phyloP scores from a whole-genome alignment of 2,888 invertebrate genomes.

The Eristalis pertinax region DNA sequence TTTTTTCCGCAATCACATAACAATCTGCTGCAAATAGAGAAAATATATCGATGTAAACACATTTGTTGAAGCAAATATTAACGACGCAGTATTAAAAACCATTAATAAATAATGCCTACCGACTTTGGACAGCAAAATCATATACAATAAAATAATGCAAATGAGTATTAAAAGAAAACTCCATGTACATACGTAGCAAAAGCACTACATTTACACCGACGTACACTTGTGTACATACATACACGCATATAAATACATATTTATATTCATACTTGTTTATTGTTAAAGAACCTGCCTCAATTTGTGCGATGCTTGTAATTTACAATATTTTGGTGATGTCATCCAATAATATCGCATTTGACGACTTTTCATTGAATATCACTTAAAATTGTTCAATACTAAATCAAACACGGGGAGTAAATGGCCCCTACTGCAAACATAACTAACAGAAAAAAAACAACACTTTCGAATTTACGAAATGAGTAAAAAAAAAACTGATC shows the following conservation, averaged over 20 bases:
- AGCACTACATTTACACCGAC: too few species aligned
- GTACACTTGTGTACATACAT: too few species aligned
- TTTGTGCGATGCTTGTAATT: neutral
- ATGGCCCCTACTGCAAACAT: neutral
- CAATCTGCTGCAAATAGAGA: conserved; percentile 56
- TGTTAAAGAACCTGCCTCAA: conserved; percentile 51
- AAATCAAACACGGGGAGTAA: conserved; percentile 31
- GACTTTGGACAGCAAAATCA: neutral
- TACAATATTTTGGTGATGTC: conserved; percentile 48
- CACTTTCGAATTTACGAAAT: conserved; percentile 15
- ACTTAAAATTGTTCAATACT: conserved; percentile 22
- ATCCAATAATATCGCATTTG: conserved; percentile 24
- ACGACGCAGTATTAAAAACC: neutral
- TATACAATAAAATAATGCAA: conserved; percentile 9
- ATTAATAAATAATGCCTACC: conserved; percentile 1
- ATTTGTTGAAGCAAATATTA: neutral
- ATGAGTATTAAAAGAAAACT: too few species aligned
- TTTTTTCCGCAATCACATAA: conserved; percentile 50
- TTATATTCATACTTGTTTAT: too few species aligned
- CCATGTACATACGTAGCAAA: too few species aligned
- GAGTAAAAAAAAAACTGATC: neutral
- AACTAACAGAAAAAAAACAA: conserved; percentile 1
- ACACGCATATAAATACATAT: too few species aligned
- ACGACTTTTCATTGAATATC: conserved; percentile 31
- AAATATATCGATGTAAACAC: neutral